A percentile compares a stretch with the other conserved stretches of the same genome.
phyloP scores from a whole-genome alignment of 2,888 invertebrate species.

The Scaptomyza parva region DNA sequence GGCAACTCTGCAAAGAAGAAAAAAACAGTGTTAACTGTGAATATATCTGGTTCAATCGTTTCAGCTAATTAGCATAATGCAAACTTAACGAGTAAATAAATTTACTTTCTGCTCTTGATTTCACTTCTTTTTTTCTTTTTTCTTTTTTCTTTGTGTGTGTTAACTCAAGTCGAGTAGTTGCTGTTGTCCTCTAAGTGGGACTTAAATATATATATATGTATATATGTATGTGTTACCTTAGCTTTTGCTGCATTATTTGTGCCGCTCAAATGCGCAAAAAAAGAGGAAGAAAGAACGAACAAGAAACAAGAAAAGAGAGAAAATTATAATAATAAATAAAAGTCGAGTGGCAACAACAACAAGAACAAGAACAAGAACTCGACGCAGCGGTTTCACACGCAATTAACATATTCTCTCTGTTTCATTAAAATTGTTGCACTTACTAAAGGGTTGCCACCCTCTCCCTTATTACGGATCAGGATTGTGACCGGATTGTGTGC shows the following conservation, averaged over 20 bases:
- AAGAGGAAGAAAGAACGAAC: slow-evolving; percentile 4
- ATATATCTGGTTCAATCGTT: slow-evolving; percentile 34
- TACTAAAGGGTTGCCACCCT: slow-evolving; percentile 35
- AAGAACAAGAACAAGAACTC: slow-evolving; percentile 56
- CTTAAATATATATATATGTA: no score
- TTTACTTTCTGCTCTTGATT: slow-evolving; percentile 10
- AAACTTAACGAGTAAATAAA: slow-evolving; percentile 23
- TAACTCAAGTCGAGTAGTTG: no score
- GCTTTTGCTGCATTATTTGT: slow-evolving; percentile 43
- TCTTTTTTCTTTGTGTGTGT: no score
- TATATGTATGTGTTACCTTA: slow-evolving; percentile 12
- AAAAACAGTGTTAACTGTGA: no score
- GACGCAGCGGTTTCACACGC: slow-evolving; percentile 76
- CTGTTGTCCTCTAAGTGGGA: not conserved
- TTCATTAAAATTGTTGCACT: slow-evolving; percentile 76
- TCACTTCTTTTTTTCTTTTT: not conserved
- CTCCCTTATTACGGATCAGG: slow-evolving; percentile 14
- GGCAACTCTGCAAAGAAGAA: no score
- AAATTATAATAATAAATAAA: slow-evolving; percentile 76
- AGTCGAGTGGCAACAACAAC: slow-evolving; percentile 45
- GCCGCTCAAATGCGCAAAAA: slow-evolving; percentile 34
- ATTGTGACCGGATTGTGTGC: slow-evolving; percentile 21
- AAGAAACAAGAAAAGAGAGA: not conserved
- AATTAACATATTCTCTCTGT: slow-evolving; percentile 79
- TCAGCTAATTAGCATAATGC: slow-evolving; percentile 52